phyloP scores from a whole-genome alignment of 1,140 invertebrate genomes.

The Probaryconus sp. region DNA sequence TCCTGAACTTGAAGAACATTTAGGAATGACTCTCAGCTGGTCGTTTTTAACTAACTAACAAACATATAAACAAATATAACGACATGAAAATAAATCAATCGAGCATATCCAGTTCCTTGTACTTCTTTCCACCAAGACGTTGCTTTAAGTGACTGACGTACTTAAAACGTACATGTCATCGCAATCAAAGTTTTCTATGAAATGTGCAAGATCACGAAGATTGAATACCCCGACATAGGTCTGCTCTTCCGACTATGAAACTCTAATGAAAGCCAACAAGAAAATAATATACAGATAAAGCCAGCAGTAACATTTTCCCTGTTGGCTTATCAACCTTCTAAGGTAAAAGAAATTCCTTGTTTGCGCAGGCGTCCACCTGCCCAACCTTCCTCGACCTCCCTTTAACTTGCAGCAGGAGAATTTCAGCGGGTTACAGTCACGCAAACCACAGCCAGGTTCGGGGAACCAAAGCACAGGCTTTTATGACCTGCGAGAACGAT shows the following conservation, averaged over 20 bases:
- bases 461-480: conserved; percentile 53
- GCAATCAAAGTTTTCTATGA: background rate
- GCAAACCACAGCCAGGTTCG: conserved; percentile 65
- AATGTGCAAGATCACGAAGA: conserved; percentile 36
- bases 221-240: conserved; percentile 19
- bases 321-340: conserved; percentile 15
- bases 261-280: too few species aligned
- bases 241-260: conserved; percentile 26
- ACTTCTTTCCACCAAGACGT: too few species aligned
- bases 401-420: conserved; percentile 59
- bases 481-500: conserved; percentile 60
- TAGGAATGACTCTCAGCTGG: too few species aligned
- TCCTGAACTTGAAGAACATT: too few species aligned
- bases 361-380: conserved; percentile 61
- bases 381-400: conserved; percentile 52
- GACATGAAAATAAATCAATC: too few species aligned
- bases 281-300: too few species aligned
- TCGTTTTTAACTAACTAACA: too few species aligned
- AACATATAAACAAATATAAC: too few species aligned
- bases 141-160: too few species aligned
- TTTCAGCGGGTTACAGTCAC: conserved; percentile 67
- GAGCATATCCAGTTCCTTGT: too few species aligned
- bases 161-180: too few species aligned
- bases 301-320: conserved; percentile 19
- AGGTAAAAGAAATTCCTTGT: conserved; percentile 20